phyloP scores from a whole-genome alignment of 2,797 vertebrate genomes.

The Synanceia verrucosa region DNA sequence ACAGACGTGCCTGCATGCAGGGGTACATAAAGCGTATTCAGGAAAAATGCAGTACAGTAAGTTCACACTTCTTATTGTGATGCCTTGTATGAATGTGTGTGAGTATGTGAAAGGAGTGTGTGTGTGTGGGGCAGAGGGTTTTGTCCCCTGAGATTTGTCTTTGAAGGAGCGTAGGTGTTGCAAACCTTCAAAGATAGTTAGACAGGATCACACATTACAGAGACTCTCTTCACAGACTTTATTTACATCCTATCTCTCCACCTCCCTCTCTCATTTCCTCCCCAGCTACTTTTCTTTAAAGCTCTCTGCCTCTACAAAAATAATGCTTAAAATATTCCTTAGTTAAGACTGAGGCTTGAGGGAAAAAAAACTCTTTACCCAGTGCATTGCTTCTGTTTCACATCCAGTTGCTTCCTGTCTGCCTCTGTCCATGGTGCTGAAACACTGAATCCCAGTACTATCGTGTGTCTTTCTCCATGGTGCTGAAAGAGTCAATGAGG shows the following conservation, averaged over 20 bases:
- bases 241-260: slow-evolving; percentile 63
- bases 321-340: slow-evolving; percentile 37
- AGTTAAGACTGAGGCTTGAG: slow-evolving; percentile 28
- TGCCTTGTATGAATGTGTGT: slow-evolving; percentile 5
- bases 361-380: slow-evolving; percentile 4
- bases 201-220: slow-evolving; percentile 64
- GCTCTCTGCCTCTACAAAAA: slow-evolving; percentile 43
- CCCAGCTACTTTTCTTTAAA: slow-evolving; percentile 51
- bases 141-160: slow-evolving; percentile 54
- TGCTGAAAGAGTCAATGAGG: slow-evolving; percentile 24
- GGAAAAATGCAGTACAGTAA: background rate
- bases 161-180: slow-evolving; percentile 68
- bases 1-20: background rate
- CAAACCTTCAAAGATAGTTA: slow-evolving; percentile 69
- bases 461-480: slow-evolving; percentile 6
- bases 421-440: slow-evolving; percentile 45
- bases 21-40: background rate
- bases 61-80: background rate
- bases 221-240: slow-evolving; percentile 67
- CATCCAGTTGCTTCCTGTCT: background rate
- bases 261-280: slow-evolving; percentile 23
- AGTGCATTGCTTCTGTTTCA: slow-evolving; percentile 4
- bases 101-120: slow-evolving; percentile 3
- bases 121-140: slow-evolving; percentile 52
- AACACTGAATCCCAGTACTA: background rate